These are phyloP conservation scores for Meta bourneti DNA, from an alignment of 2,888 invertebrate species.

Conservation along the genomic window DNA sequence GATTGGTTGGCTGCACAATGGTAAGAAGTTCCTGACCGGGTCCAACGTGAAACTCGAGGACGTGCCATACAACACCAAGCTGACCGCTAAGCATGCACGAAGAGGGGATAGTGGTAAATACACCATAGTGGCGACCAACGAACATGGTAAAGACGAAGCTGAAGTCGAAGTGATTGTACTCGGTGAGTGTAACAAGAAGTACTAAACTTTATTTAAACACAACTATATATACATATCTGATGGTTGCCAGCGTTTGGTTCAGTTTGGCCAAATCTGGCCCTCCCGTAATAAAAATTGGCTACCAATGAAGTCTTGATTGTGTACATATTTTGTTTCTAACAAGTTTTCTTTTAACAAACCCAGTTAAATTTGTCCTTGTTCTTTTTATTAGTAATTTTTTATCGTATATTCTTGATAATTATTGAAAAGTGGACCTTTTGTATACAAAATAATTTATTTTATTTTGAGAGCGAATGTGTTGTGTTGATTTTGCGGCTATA, in stretches of 20 bases:
- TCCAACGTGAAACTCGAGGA: constrained; percentile 89
- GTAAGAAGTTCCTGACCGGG: constrained; percentile 86
- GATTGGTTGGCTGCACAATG: constrained; percentile 89
- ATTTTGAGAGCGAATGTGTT: no score
- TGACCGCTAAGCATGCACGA: constrained; percentile 89
- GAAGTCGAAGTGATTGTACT: constrained; percentile 92
- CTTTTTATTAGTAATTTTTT: no score
- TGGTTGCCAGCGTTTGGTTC: neutral
- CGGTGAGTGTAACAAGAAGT: constrained; percentile 81
- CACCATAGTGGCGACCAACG: constrained; percentile 94
- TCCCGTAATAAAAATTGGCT: neutral
- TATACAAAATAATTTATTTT: no score
- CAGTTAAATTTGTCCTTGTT: no score
- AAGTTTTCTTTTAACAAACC: no score
- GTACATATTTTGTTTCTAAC: neutral
- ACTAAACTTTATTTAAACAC: neutral
- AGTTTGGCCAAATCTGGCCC: no score
- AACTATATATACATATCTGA: neutral
- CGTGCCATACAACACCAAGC: constrained; percentile 94
- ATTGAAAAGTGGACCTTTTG: no score
- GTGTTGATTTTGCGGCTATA: no score
- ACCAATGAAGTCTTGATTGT: neutral
- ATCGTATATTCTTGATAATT: no score
- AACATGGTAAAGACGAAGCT: constrained; percentile 93
- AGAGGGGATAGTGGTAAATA: constrained; percentile 93